These are phyloP conservation scores for Apis dorsata DNA, from an alignment of 1,140 invertebrate species.

Conservation along the genomic window DNA sequence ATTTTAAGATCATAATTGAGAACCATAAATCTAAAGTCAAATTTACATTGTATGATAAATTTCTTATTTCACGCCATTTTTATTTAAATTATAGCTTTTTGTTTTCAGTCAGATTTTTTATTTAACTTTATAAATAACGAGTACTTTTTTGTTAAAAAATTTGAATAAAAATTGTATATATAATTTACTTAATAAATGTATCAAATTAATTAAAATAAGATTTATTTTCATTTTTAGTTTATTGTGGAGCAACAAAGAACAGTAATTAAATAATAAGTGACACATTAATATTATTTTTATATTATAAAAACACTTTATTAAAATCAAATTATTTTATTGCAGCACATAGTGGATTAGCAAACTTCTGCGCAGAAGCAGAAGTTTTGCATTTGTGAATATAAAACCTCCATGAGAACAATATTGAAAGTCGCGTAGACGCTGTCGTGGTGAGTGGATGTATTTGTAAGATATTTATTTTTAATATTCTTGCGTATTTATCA, in stretches of 20 bases:
- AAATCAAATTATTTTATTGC: neutral
- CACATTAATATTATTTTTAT: neutral
- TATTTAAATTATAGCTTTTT: neutral
- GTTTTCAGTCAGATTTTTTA: neutral
- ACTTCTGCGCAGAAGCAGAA: conserved; percentile 12
- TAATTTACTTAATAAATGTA: neutral
- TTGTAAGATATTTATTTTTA: neutral
- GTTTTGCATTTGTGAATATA: neutral
- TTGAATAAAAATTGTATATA: neutral
- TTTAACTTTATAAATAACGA: neutral
- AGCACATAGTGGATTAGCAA: neutral
- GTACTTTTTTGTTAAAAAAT: neutral
- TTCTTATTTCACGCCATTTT: neutral
- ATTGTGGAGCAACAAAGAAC: too few relatives aligned
- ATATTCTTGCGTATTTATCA: neutral
- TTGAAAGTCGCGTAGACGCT: conserved; percentile 51
- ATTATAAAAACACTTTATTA: neutral
- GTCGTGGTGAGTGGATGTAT: neutral
- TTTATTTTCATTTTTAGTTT: neutral
- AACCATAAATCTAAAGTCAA: neutral
- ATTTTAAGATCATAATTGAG: neutral
- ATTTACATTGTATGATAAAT: neutral
- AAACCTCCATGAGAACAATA: conserved; percentile 45
- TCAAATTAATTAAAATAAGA: neutral
- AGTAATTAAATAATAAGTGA: neutral